Base-by-base conservation (phyloP, 2,113 vertebrate species). In the Pelecanoides urinatrix region DNA sequence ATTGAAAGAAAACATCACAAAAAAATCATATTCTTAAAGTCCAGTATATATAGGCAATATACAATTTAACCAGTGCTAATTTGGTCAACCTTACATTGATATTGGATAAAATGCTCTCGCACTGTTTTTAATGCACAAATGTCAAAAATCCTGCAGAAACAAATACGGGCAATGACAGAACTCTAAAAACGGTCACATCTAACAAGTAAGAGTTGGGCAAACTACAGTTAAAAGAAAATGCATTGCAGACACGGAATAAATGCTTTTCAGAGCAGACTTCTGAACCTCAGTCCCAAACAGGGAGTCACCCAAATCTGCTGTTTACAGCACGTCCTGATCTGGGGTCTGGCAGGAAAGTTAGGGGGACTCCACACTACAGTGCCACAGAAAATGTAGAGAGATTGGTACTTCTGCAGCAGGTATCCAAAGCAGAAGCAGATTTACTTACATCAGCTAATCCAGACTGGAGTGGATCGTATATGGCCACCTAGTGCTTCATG, bases 361-460 rank as follows among this genome's bases (percentile, higher is more conserved):
- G 3, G 29, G 23, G 29, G 2, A 10, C 26, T 74, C 20, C 36
- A 34, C 10, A 16, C 11, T 30, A 29, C 32, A 4, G 2, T 2
- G 1, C 2, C 36, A 65, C 6, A 66, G 10, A 44, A 92, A 72
- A 83, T 0, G 0, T 1, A n/a, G 3, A 23, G 42, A 66, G 36
- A 10, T 8, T 36, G 73, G 6, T 27, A 42, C n/a, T 47, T 32
- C 27, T 14, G 59, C 49, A 88, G 56, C 26, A 40, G 36, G 13
- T 36, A 55, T 8, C 19, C 36, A 55, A 27, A 40, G n/a, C 27
- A 44, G 38, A 62, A 74, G 17, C 40, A 76, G 42, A 68, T 61
- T 81, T 42, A 75, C 18, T 29, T 34, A 17, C 3, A 30, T 6
- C 52, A 62, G n/a, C 11, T 52, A 47, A 70, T 38, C 45, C 56